These are phyloP conservation scores for Synchiropus splendidus DNA, from an alignment of 2,113 vertebrate genomes.

Conservation along the genomic window DNA sequence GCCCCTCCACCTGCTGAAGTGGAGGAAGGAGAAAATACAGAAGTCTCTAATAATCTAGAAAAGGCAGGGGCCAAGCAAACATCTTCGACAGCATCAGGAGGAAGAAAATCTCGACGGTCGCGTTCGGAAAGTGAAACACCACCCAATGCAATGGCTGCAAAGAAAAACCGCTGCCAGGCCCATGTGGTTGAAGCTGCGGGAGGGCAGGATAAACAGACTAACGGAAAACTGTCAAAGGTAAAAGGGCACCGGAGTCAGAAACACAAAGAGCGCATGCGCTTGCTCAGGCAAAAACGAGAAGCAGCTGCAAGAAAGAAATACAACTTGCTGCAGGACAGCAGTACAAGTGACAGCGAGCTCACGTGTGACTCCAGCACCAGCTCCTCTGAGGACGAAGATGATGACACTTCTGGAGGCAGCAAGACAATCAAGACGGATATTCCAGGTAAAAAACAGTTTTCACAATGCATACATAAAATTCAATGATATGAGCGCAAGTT, in stretches of 20 bases:
- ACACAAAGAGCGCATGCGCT: conserved; percentile 91
- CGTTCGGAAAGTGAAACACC: conserved; percentile 85
- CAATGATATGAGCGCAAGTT: too few species aligned
- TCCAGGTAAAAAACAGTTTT: conserved; percentile 75
- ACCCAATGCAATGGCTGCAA: conserved; percentile 85
- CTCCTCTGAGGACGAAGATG: conserved; percentile 83
- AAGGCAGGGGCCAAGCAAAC: conserved; percentile 49
- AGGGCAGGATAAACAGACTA: conserved; percentile 78
- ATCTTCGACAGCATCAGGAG: conserved; percentile 32
- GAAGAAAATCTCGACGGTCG: conserved; percentile 83
- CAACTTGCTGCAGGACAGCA: conserved; percentile 97
- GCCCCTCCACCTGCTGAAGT: conserved; percentile 41
- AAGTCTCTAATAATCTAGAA: conserved; percentile 58
- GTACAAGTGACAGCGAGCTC: conserved; percentile 96
- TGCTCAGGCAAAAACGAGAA: conserved; percentile 89
- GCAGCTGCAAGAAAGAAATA: conserved; percentile 92
- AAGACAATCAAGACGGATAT: conserved; percentile 96
- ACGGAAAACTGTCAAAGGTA: conserved; percentile 77
- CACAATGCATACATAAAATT: conserved; percentile 8
- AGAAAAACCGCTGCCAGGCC: conserved; percentile 85
- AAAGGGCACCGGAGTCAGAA: conserved; percentile 91
- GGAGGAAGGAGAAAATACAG: conserved; percentile 42
- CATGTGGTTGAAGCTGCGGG: conserved; percentile 31
- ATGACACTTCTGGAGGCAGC: conserved; percentile 86
- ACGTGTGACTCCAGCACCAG: conserved; percentile 91